phyloP scores from a whole-genome alignment of 2,113 vertebrate genomes.

The Triplophysa siluroides region DNA sequence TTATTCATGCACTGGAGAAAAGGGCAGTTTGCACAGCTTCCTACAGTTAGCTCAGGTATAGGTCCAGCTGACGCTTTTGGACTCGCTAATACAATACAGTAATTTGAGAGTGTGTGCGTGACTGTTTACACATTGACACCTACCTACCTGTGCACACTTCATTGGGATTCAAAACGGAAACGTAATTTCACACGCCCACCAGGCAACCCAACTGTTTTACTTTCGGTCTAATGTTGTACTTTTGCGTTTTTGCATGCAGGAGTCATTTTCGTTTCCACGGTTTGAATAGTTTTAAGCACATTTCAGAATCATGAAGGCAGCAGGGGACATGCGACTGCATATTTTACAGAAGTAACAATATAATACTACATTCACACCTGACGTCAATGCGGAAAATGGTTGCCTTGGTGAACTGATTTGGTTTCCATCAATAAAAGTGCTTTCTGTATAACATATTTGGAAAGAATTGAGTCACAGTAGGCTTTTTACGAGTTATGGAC shows the following conservation, averaged over 20 bases:
- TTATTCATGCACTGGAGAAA: not conserved
- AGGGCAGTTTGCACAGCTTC: not conserved
- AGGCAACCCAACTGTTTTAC: not conserved
- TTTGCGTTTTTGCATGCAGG: not conserved
- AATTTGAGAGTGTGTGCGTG: not conserved
- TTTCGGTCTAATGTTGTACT: not conserved
- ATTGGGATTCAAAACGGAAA: not conserved
- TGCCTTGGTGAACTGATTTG: not conserved
- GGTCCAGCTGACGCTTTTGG: not conserved
- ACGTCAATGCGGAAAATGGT: not conserved
- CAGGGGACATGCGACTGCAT: not conserved
- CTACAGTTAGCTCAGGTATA: conserved; percentile 4
- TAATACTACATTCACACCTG: not conserved
- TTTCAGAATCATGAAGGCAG: no score
- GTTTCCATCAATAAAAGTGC: not conserved
- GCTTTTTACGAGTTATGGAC: not conserved
- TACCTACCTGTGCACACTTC: not conserved
- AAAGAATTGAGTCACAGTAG: not conserved
- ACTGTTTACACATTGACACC: no score
- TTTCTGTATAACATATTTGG: not conserved
- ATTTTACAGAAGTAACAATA: not conserved
- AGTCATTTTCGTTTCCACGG: not conserved
- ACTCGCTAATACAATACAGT: not conserved
- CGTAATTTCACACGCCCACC: not conserved
- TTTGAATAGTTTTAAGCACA: not conserved